A percentile compares a stretch with the other conserved stretches of the same genome.
phyloP scores from a whole-genome alignment of 2,113 vertebrate species.

The Gallinago undulata region DNA sequence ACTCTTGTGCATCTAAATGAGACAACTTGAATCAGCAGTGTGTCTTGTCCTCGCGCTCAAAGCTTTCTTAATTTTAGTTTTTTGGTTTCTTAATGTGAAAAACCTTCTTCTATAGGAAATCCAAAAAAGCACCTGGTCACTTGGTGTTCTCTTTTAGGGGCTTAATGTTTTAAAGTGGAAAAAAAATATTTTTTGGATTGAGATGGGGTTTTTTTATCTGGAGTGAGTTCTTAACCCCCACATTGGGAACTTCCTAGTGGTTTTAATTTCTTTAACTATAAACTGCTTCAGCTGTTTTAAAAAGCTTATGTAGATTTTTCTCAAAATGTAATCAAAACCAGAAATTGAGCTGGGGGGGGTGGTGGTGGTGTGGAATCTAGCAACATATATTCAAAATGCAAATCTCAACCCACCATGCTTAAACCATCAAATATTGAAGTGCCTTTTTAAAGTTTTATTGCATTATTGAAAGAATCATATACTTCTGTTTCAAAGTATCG shows the following conservation, averaged over 20 bases:
- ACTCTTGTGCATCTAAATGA: fast-evolving
- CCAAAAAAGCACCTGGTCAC: not conserved
- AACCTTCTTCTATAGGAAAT: not conserved
- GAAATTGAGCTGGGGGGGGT: fast-evolving
- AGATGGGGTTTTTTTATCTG: not conserved
- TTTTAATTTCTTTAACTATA: not conserved
- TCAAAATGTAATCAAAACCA: not conserved
- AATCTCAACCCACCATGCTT: not conserved
- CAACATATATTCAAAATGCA: not conserved
- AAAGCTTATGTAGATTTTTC: not conserved
- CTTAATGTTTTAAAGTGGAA: not conserved
- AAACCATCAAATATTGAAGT: not conserved
- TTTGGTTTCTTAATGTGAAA: not conserved
- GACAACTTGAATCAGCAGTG: not conserved
- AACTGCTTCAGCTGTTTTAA: not conserved
- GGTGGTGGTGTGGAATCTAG: not conserved
- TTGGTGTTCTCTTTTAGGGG: not conserved
- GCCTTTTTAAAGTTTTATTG: not conserved
- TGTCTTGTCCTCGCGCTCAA: not conserved
- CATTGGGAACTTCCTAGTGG: not conserved
- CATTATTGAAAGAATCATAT: not conserved
- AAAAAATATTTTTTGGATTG: not conserved
- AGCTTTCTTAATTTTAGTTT: not conserved
- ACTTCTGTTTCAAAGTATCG: not conserved
- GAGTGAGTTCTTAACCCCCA: not conserved